phyloP scores from a whole-genome alignment of 2,888 invertebrate species.

The Timema cristinae region DNA sequence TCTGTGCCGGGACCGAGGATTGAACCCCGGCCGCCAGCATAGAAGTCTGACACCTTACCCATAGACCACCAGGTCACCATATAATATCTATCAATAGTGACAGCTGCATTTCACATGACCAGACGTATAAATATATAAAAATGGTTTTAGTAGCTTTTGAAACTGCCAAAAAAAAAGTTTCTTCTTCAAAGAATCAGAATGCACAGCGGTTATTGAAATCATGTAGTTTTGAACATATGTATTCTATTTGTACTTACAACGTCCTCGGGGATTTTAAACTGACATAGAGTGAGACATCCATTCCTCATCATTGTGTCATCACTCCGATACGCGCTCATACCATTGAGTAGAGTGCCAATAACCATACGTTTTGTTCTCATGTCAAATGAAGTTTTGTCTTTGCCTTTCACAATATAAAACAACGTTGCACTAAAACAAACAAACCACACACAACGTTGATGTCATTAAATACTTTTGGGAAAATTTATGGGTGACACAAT shows the following conservation, averaged over 20 bases:
- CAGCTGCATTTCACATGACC: no score
- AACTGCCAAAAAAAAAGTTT: background rate
- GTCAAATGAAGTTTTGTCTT: conserved; percentile 69
- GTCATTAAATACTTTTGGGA: no score
- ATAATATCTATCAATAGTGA: no score
- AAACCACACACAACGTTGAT: no score
- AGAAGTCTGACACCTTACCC: no score
- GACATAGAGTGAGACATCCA: conserved; percentile 90
- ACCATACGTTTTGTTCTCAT: conserved; percentile 72
- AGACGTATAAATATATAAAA: no score
- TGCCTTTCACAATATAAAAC: conserved; percentile 91
- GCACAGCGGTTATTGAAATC: background rate
- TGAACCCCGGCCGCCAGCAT: no score
- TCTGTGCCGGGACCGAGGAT: no score
- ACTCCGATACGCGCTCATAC: conserved; percentile 79
- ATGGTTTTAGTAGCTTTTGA: no score
- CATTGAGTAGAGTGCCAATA: conserved; percentile 77
- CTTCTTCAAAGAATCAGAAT: background rate
- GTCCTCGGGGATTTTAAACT: conserved; percentile 92
- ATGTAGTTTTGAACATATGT: background rate
- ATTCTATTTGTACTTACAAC: conserved; percentile 60
- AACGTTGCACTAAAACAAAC: conserved; percentile 70
- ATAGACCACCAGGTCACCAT: no score
- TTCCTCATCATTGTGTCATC: conserved; percentile 96
- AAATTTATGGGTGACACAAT: no score